These are phyloP conservation scores for Smithornis capensis DNA, from an alignment of 2,113 vertebrate species.

Conservation along the genomic window DNA sequence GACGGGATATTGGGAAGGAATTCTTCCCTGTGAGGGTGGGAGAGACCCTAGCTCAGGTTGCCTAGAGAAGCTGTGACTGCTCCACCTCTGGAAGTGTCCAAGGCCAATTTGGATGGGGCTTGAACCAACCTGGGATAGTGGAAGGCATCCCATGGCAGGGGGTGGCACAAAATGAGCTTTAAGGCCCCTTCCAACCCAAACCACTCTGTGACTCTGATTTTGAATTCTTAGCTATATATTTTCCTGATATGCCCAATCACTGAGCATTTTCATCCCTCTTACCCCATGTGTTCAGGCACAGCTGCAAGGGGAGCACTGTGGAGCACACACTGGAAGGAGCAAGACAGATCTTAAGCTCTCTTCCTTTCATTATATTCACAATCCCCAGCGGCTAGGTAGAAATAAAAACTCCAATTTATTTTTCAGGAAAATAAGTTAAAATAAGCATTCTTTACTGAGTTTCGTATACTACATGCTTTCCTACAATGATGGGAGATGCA, in stretches of 20 bases:
- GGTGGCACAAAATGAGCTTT: fast-evolving
- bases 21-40: fast-evolving
- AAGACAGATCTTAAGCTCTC: background rate
- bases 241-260: background rate
- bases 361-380: background rate
- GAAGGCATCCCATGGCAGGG: background rate
- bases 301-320: background rate
- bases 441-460: fast-evolving
- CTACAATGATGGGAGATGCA: background rate
- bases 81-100: background rate
- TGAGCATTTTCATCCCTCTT: background rate
- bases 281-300: background rate
- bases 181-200: background rate
- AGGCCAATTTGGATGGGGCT: background rate
- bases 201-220: background rate
- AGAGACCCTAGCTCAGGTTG: background rate
- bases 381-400: background rate
- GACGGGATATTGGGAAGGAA: background rate
- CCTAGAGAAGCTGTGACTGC: background rate
- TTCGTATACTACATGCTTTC: background rate
- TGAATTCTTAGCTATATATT: background rate
- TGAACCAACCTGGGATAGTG: background rate
- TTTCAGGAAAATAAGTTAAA: background rate
- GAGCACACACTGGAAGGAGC: background rate
- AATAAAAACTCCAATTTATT: background rate